Evolutionary conservation across 2,888 invertebrate genomes (phyloP), one percentile per base, ranked within the genome.

Genomic region (Melipona bicolor): DNA sequence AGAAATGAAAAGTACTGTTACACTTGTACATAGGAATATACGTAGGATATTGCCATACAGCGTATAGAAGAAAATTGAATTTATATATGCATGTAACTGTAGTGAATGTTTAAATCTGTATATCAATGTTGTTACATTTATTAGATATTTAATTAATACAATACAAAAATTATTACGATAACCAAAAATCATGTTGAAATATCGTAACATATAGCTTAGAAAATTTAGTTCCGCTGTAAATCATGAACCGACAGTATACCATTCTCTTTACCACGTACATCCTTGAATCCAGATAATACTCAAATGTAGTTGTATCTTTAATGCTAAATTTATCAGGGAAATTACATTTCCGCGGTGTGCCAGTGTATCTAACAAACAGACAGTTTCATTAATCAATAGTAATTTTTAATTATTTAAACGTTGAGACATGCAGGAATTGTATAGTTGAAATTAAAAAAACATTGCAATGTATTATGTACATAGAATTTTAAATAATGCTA

Each of bases 1-100:
- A 65, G 64, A 65, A 67, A 61, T 49, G 43, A 50, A 70, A 70
- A 74, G 86, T 88, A 88, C 90, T 88, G 89, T 89, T 88, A 91
- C 89, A 87, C 91, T 90, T 93, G 92, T 93, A 93, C 89, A 93
- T 93, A 92, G 83, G 81, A 68, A 74, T 80, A 50, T 77, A 54
- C 73, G 69, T 86, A 86, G 70, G 77, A 27, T 84, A 89, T 70
- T 72, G 81, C 82, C 68, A 74, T 70, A 75, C 83, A 88, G 81
- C 49, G n/a, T 85, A 81, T 81, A 27, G 68, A 75, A 81, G 77
- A 86, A 32, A 36, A 85, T 82, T 81, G 86, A 87, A 88, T 89
- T 88, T 89, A 87, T 85, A 88, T 84, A 89, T 88, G 82, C 84
- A 89, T 77, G 80, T 87, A 86, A 85, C 77, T 86, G 43, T 43